These are phyloP conservation scores for Phoeniculus purpureus DNA, from an alignment of 2,797 vertebrate species.

Conservation along the genomic window DNA sequence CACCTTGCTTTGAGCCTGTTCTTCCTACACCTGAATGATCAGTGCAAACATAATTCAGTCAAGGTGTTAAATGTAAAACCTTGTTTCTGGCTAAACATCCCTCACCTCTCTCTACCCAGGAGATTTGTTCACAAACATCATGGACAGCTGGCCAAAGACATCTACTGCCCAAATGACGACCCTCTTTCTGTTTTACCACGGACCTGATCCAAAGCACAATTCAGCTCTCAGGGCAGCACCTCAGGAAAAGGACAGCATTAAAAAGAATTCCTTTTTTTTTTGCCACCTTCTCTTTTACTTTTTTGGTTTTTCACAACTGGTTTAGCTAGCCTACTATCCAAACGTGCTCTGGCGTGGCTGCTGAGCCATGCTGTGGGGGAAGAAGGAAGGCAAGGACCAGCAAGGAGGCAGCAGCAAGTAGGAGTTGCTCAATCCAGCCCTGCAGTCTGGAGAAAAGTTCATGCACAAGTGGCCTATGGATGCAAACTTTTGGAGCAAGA, in stretches of 20 bases:
- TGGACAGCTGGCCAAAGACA: not conserved
- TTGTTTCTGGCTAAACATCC: not conserved
- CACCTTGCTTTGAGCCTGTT: not conserved
- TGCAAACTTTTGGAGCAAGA: not conserved
- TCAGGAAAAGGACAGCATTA: not conserved
- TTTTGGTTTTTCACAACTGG: not conserved
- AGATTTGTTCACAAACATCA: not conserved
- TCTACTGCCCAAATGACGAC: not conserved
- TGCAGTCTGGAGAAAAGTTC: not conserved
- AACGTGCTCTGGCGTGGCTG: fast-evolving
- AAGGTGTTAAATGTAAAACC: not conserved
- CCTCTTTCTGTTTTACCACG: not conserved
- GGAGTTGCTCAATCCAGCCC: not conserved
- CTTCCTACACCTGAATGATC: not conserved
- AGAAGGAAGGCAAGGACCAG: not conserved
- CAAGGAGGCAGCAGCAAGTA: not conserved
- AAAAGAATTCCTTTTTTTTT: not conserved
- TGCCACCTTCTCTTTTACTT: not conserved
- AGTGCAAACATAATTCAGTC: not conserved
- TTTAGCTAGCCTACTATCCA: not conserved
- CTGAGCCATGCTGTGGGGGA: not conserved
- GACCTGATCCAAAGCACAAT: not conserved
- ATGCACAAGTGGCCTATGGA: not conserved
- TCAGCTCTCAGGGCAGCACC: not conserved
- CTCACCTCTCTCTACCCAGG: not conserved